These are phyloP conservation scores for Papilio elwesi DNA, from an alignment of 2,888 invertebrate genomes.

Conservation along the genomic window DNA sequence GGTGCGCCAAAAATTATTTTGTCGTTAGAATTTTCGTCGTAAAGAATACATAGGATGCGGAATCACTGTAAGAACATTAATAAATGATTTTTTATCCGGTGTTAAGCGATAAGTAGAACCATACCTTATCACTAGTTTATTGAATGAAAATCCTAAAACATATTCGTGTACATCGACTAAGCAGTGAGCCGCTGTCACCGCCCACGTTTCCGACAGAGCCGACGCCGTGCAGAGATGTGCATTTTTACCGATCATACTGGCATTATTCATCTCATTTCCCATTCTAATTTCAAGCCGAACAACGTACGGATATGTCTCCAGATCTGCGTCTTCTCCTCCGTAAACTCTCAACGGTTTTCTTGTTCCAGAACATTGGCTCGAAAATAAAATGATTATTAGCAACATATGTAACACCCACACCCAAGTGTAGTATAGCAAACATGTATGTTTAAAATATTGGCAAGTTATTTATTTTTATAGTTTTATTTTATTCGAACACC, in stretches of 20 bases:
- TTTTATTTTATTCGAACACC: no score
- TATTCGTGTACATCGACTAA: background rate
- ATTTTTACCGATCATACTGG: background rate
- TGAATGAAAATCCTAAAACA: background rate
- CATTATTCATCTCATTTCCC: background rate
- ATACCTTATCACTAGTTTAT: slow-evolving; percentile 19
- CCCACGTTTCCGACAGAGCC: slow-evolving; percentile 28
- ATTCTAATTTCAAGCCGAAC: slow-evolving; percentile 19
- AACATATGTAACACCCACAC: background rate
- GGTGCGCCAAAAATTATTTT: background rate
- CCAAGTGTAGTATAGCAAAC: background rate
- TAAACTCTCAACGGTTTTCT: slow-evolving; percentile 17
- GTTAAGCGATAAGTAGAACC: slow-evolving; percentile 10
- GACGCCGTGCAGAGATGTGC: slow-evolving; percentile 16
- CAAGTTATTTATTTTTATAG: no score
- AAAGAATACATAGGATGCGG: slow-evolving; percentile 5
- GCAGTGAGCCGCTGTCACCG: slow-evolving; percentile 29
- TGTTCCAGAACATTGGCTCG: background rate
- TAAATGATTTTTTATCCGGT: slow-evolving; percentile 11
- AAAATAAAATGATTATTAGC: background rate
- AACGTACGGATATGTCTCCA: slow-evolving; percentile 19
- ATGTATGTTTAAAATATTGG: background rate
- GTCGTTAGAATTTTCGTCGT: no score
- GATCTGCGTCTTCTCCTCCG: slow-evolving; percentile 24
- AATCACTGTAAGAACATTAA: slow-evolving; percentile 9